A percentile compares a stretch with the other conserved stretches of the same genome.
phyloP scores from a whole-genome alignment of 2,113 vertebrate species.

The Collichthys lucidus region DNA sequence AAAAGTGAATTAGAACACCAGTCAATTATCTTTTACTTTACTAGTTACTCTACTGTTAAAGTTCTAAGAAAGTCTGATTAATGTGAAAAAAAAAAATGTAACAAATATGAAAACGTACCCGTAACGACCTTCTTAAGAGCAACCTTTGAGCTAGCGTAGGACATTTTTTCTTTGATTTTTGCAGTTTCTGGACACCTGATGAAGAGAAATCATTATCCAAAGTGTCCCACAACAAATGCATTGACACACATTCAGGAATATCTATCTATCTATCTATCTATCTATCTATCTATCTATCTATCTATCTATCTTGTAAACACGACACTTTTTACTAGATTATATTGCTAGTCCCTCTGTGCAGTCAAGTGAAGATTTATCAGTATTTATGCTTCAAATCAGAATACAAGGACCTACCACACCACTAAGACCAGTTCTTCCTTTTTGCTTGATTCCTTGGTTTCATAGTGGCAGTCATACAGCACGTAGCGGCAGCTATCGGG shows the following conservation, averaged over 20 bases:
- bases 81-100: background rate
- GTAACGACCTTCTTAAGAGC: slow-evolving; percentile 79
- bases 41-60: background rate
- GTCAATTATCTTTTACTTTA: no score
- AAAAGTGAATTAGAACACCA: background rate
- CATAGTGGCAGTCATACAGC: slow-evolving; percentile 87
- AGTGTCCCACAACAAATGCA: background rate
- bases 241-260: background rate
- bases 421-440: slow-evolving; percentile 90
- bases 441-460: slow-evolving; percentile 79
- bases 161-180: slow-evolving; percentile 82
- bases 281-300: no score
- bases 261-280: no score
- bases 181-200: slow-evolving; percentile 82
- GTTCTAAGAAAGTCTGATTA: background rate
- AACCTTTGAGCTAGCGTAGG: slow-evolving; percentile 85
- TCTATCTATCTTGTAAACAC: no score
- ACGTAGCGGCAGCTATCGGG: slow-evolving; percentile 79
- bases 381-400: background rate
- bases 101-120: background rate
- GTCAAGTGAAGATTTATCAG: background rate
- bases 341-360: background rate
- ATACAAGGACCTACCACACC: slow-evolving; percentile 82
- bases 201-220: background rate
- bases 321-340: background rate